Conservation (phyloP, 1,140 invertebrate genomes). For the Drosophila sproati region DNA sequence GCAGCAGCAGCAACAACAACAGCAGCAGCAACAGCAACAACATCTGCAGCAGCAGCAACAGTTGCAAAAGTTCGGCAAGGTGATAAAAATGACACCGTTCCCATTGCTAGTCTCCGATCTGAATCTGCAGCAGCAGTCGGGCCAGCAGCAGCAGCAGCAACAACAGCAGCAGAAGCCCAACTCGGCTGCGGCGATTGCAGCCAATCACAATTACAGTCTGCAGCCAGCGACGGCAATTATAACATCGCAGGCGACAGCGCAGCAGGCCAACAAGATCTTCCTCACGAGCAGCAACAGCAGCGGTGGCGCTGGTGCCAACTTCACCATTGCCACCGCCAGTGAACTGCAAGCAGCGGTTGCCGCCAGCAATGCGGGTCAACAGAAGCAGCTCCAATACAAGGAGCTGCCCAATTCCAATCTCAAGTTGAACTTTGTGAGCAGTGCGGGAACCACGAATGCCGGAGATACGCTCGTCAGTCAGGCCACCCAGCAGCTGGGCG, state of each 20-base stretch:
- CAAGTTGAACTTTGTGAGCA: conserved; percentile 80
- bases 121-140: conserved; percentile 60
- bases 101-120: conserved; percentile 76
- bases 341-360: conserved; percentile 69
- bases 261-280: conserved; percentile 80
- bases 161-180: conserved; percentile 67
- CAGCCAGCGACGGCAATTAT: conserved; percentile 78
- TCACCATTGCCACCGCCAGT: conserved; percentile 75
- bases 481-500: conserved; percentile 55
- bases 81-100: conserved; percentile 79
- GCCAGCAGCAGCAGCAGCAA: conserved; percentile 60
- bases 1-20: conserved; percentile 58
- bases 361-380: conserved; percentile 37
- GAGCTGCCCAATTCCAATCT: conserved; percentile 78
- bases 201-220: conserved; percentile 83
- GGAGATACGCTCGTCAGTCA: conserved; percentile 33
- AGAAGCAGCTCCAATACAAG: conserved; percentile 74
- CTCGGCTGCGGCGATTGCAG: conserved; percentile 71
- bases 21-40: conserved; percentile 64
- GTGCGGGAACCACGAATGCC: conserved; percentile 18
- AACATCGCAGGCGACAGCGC: conserved; percentile 64
- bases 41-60: conserved; percentile 46
- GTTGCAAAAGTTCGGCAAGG: conserved; percentile 72
- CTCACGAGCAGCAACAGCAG: conserved; percentile 75
- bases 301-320: conserved; percentile 61